Evolutionary conservation across 2,888 invertebrate species (phyloP), one percentile per base, ranked within the genome.

Genomic region (Agrochola macilenta): DNA sequence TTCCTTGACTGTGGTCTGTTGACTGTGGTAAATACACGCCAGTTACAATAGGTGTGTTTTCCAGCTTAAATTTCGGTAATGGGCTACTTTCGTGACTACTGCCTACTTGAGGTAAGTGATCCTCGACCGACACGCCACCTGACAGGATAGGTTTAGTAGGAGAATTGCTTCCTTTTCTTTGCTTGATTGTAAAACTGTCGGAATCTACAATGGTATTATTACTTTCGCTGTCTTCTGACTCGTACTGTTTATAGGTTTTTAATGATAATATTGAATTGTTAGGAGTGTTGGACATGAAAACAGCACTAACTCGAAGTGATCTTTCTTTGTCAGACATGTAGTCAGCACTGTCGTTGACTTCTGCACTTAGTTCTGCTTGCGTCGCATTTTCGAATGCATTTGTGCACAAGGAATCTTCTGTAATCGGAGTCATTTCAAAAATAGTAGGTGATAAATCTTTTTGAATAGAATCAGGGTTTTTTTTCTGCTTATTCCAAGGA

Each of bases 71-170:
- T 76, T 91, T 91, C 88, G 97, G 94, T 65, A 97, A 90, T 0
- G 96, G 95, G 20, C 97, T 97, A 90, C 97, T 97, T 75, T 97
- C 97, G 68, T 90, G 89, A 89, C 94, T 95, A 74, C 91, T 93
- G 79, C 95, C 94, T 74, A 86, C 46, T 74, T 90, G 90, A 30
- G 94, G 93, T 23, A 95, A 95, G 89, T 97, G 97, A 90, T 98
- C 97, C 80, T 97, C 96, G 23, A 97, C 95, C 72, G 97, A 97
- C 0, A 97, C 97, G 0, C 97, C 98, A 8, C 98, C 97, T 0
- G 98, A 98, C n/a, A 97, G 93, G 78, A 98, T 98, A 17, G 97
- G 97, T 73, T n/a, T n/a, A n/a, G n/a, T n/a, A n/a, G 97, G 97
- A 8, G 97, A 97, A 90, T 97, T 97, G 86, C 97, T 97, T 76